phyloP scores from a whole-genome alignment of 2,113 vertebrate species.

The Synchiropus splendidus region DNA sequence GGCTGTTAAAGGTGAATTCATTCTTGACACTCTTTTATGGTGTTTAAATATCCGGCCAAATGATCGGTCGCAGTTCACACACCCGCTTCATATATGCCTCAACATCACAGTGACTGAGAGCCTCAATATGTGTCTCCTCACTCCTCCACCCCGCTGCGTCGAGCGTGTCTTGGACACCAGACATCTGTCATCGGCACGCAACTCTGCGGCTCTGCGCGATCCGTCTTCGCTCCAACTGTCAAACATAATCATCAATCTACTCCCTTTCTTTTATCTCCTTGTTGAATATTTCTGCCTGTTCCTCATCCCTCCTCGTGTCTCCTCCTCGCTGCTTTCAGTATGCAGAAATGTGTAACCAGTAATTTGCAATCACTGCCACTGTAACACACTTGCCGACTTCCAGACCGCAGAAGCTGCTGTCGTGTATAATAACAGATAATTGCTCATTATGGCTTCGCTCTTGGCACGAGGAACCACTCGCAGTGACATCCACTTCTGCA shows the following conservation, averaged over 20 bases:
- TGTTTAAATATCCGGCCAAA: constrained; percentile 13
- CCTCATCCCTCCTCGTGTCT: constrained; percentile 13
- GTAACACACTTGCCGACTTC: constrained; percentile 25
- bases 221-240: constrained; percentile 39
- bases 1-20: neutral
- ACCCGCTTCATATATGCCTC: constrained; percentile 17
- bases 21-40: constrained; percentile 1
- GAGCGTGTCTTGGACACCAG: constrained; percentile 33
- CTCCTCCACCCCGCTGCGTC: constrained; percentile 12
- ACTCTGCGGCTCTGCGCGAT: constrained; percentile 39
- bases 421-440: constrained; percentile 65
- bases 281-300: constrained; percentile 29
- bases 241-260: constrained; percentile 42
- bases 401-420: constrained; percentile 51
- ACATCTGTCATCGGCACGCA: constrained; percentile 44
- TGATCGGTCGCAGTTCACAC: constrained; percentile 7
- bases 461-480: constrained; percentile 56
- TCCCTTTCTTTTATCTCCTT: constrained; percentile 23
- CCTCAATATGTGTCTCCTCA: constrained; percentile 28
- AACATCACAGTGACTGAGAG: constrained; percentile 12
- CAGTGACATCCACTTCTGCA: constrained; percentile 55
- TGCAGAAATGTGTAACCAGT: constrained; percentile 48
- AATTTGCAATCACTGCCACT: constrained; percentile 52
- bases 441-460: constrained; percentile 55
- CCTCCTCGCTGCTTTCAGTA: constrained; percentile 29